Conservation (phyloP, 2,888 invertebrate genomes). For the Chymomyza caudatula region DNA sequence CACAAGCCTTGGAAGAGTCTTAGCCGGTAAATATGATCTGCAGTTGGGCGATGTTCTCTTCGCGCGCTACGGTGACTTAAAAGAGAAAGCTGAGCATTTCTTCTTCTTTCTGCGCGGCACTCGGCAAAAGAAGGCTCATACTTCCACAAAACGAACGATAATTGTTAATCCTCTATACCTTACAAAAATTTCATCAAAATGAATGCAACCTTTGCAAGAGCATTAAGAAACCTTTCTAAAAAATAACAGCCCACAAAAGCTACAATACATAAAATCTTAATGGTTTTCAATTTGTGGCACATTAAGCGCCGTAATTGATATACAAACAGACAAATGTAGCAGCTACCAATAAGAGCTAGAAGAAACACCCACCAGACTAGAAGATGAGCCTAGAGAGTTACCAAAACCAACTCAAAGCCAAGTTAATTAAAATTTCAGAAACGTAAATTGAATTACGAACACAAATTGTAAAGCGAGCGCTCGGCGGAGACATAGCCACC, state of each 20-base stretch:
- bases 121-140: too few relatives aligned
- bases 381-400: conserved; percentile 2
- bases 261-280: conserved; percentile 46
- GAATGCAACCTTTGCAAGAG: not conserved
- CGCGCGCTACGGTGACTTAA: too few relatives aligned
- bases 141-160: too few relatives aligned
- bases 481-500: conserved; percentile 34
- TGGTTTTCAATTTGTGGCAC: conserved; percentile 71
- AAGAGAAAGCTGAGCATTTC: too few relatives aligned
- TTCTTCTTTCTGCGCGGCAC: too few relatives aligned
- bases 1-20: too few relatives aligned
- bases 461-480: conserved; percentile 54
- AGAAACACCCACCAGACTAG: conserved; percentile 16
- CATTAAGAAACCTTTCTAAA: not conserved
- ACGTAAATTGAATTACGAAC: conserved; percentile 72
- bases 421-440: conserved; percentile 74
- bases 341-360: conserved; percentile 13
- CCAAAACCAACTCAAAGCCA: conserved; percentile 8
- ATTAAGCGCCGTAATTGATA: conserved; percentile 59
- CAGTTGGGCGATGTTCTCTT: too few relatives aligned
- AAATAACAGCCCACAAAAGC: not conserved
- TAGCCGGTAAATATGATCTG: too few relatives aligned
- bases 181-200: not conserved
- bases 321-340: conserved; percentile 33
- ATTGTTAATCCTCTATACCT: too few relatives aligned